Percentiles rank a stretch among this genome's conserved stretches.
phyloP scores from a whole-genome alignment of 1,140 invertebrate species.

The Hermetia illucens region DNA sequence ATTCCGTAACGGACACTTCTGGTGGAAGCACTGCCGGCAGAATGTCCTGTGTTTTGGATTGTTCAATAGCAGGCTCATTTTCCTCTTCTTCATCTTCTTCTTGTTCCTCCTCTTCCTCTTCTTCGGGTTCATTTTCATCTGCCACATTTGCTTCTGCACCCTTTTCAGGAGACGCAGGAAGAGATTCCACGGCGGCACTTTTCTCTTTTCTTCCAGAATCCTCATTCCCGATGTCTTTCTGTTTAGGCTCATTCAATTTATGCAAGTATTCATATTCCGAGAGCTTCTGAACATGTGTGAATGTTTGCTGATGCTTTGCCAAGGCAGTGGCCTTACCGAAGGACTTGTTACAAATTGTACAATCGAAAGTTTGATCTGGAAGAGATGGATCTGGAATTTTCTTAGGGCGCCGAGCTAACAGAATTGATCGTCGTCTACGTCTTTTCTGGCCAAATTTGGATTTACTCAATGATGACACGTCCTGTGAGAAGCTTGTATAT shows the following conservation, averaged over 20 bases:
- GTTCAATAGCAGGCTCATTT: too few relatives aligned
- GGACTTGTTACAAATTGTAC: constrained; percentile 34
- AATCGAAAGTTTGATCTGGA: constrained; percentile 14
- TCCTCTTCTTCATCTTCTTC: too few relatives aligned
- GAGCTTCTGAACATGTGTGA: constrained; percentile 37
- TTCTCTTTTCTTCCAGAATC: constrained; percentile 18
- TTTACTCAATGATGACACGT: constrained; percentile 9
- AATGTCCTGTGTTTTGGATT: too few relatives aligned
- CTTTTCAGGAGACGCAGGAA: constrained; percentile 5
- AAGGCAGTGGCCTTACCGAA: constrained; percentile 32
- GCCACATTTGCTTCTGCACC: too few relatives aligned
- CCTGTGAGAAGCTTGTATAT: constrained; percentile 26
- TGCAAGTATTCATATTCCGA: constrained; percentile 34
- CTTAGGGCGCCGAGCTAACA: constrained; percentile 20
- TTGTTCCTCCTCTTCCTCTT: too few relatives aligned
- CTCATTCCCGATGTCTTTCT: constrained; percentile 11
- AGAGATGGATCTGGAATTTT: constrained; percentile 10
- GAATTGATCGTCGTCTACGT: constrained; percentile 16
- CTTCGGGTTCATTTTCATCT: too few relatives aligned
- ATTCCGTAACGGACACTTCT: too few relatives aligned
- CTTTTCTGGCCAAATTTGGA: constrained; percentile 12
- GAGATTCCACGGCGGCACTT: constrained; percentile 14
- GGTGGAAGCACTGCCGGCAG: too few relatives aligned
- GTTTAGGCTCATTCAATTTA: background rate
- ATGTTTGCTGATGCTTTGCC: constrained; percentile 34